Evolutionary conservation across 2,888 invertebrate species (phyloP).

Genomic region (Drosophila flavopinicola): DNA sequence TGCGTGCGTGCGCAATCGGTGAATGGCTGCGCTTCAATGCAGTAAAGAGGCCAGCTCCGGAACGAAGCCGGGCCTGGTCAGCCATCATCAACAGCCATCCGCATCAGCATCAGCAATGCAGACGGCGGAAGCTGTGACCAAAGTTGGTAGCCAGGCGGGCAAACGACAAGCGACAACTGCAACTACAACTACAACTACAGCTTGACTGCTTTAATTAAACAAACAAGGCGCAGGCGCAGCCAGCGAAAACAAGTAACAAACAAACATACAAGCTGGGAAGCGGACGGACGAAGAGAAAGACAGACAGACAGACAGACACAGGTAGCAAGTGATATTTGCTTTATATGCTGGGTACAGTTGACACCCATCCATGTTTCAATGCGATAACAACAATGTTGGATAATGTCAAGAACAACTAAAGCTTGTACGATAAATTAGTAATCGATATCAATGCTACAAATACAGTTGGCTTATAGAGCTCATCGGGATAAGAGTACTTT

Average conservation of each 20-base stretch:
- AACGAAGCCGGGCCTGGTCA: conserved; percentile 1
- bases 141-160: conserved; percentile 62
- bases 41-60: conserved; percentile 58
- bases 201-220: conserved; percentile 73
- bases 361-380: conserved; percentile 32
- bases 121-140: conserved; percentile 76
- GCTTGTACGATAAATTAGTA: neutral
- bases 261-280: conserved; percentile 29
- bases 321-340: conserved; percentile 60
- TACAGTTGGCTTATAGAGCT: too few species aligned
- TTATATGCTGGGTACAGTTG: conserved; percentile 60
- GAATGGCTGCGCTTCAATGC: conserved; percentile 76
- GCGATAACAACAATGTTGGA: conserved; percentile 28
- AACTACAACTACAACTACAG: conserved; percentile 48
- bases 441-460: too few species aligned
- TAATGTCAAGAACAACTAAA: neutral
- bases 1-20: conserved; percentile 62
- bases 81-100: neutral
- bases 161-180: conserved; percentile 26
- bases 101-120: conserved; percentile 26
- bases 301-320: conserved; percentile 24
- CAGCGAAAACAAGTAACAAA: conserved; percentile 27
- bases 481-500: too few species aligned
- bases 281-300: neutral
- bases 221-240: conserved; percentile 58